Conservation (phyloP, 2,888 invertebrate genomes). For the Sesia bembeciformis region DNA sequence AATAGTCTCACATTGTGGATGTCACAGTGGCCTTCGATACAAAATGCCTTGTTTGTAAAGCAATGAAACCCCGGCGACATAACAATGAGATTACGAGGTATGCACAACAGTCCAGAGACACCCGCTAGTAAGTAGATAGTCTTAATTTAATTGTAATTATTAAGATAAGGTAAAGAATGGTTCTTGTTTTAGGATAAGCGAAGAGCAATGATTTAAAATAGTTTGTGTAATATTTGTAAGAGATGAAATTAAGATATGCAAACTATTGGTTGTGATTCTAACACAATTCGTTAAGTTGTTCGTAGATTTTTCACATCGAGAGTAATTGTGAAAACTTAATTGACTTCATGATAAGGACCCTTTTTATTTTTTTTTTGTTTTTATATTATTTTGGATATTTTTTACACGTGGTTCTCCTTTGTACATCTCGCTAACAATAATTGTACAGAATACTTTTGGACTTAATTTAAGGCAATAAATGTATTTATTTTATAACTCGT, state of each 20-base stretch:
- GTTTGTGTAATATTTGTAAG: constrained; percentile 72
- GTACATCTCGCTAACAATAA: constrained; percentile 75
- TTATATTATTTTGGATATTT: constrained; percentile 41
- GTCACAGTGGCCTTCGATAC: constrained; percentile 55
- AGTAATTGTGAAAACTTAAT: constrained; percentile 47
- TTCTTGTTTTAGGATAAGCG: constrained; percentile 72
- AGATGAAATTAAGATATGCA: constrained; percentile 68
- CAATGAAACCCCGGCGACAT: constrained; percentile 31
- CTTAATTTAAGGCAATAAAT: constrained; percentile 75
- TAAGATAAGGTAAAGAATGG: constrained; percentile 65
- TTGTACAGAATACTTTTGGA: constrained; percentile 74
- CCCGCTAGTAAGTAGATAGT: constrained; percentile 71
- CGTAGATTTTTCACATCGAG: constrained; percentile 53
- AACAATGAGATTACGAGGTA: constrained; percentile 14
- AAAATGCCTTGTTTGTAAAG: constrained; percentile 56
- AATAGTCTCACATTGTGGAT: constrained; percentile 59
- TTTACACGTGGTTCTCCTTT: constrained; percentile 71
- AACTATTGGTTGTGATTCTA: constrained; percentile 74
- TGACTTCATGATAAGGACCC: constrained; percentile 56
- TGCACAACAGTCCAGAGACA: constrained; percentile 65
- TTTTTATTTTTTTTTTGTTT: constrained; percentile 43
- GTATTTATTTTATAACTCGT: constrained; percentile 75
- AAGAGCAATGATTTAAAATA: constrained; percentile 74
- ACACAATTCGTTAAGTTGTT: constrained; percentile 74
- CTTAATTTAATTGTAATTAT: constrained; percentile 69